Evolutionary conservation across 2,113 vertebrate genomes (phyloP).

Genomic region (Sphaerodactylus townsendi): DNA sequence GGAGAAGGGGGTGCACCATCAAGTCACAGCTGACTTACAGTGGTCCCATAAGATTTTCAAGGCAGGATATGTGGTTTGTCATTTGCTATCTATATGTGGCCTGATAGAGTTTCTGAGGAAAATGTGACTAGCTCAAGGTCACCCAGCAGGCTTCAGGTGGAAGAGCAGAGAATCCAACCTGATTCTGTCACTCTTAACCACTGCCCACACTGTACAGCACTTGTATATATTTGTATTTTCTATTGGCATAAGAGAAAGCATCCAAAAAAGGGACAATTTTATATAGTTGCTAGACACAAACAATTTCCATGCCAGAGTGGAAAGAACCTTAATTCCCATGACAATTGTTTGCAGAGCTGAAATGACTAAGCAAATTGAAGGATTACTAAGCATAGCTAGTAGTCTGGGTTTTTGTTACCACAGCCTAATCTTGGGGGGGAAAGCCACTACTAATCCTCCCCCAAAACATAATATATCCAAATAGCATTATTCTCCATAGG

Average conservation of each 20-base stretch:
- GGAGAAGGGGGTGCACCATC: too few species aligned
- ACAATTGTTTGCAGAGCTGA: background rate
- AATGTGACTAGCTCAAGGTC: too few species aligned
- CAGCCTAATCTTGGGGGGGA: too few species aligned
- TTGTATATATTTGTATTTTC: background rate
- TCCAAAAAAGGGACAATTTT: background rate
- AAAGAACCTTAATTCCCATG: background rate
- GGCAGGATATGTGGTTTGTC: too few species aligned
- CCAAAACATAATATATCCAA: background rate
- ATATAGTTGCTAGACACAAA: background rate
- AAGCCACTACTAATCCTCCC: background rate
- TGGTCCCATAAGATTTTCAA: too few species aligned
- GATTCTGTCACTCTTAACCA: too few species aligned
- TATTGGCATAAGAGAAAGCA: background rate
- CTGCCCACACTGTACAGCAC: too few species aligned
- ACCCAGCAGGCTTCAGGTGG: too few species aligned
- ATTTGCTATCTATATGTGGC: too few species aligned
- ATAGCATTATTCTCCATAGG: conserved; percentile 19
- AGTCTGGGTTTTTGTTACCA: conserved; percentile 7
- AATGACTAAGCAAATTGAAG: background rate
- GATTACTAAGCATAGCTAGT: conserved; percentile 17
- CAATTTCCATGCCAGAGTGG: background rate
- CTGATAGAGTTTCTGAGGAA: too few species aligned
- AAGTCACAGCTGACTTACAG: too few species aligned
- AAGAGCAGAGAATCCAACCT: too few species aligned